These are phyloP conservation scores for Agonopterix subpropinquella DNA, from an alignment of 2,888 invertebrate species.

Conservation along the genomic window DNA sequence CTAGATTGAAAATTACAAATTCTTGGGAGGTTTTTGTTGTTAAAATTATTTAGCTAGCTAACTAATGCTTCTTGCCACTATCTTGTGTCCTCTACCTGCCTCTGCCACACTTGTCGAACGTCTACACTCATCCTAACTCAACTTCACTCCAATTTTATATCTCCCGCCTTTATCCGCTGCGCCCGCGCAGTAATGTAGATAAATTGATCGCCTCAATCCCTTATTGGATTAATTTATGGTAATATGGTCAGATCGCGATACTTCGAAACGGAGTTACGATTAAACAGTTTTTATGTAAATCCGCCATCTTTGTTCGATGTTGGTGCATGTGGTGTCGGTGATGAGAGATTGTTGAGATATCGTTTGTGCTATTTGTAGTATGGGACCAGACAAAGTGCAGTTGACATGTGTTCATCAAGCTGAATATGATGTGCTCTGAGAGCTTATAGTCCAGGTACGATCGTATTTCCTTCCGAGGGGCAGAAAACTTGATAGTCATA, in stretches of 20 bases:
- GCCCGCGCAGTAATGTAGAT: slow-evolving; percentile 53
- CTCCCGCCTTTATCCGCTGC: slow-evolving; percentile 29
- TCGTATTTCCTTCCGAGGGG: no score
- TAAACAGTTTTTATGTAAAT: slow-evolving; percentile 69
- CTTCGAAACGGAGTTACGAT: slow-evolving; percentile 53
- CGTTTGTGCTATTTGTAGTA: not conserved
- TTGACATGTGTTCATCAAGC: not conserved
- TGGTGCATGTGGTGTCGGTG: not conserved
- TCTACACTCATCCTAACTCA: not conserved
- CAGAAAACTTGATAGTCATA: no score
- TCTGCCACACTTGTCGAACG: slow-evolving; percentile 14
- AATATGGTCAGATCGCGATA: slow-evolving; percentile 62
- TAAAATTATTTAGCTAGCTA: no score
- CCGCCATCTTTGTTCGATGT: slow-evolving; percentile 60
- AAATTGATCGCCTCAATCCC: slow-evolving; percentile 57
- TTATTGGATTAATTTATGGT: slow-evolving; percentile 64
- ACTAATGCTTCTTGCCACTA: no score
- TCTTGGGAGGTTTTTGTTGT: no score
- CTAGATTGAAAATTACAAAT: no score
- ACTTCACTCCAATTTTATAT: slow-evolving; percentile 21
- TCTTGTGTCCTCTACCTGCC: no score
- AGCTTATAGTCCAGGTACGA: no score
- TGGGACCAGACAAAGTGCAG: not conserved
- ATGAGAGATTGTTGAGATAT: not conserved
- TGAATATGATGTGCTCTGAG: not conserved